phyloP scores from a whole-genome alignment of 2,888 invertebrate genomes.

The Ditylenchus weischeri region DNA sequence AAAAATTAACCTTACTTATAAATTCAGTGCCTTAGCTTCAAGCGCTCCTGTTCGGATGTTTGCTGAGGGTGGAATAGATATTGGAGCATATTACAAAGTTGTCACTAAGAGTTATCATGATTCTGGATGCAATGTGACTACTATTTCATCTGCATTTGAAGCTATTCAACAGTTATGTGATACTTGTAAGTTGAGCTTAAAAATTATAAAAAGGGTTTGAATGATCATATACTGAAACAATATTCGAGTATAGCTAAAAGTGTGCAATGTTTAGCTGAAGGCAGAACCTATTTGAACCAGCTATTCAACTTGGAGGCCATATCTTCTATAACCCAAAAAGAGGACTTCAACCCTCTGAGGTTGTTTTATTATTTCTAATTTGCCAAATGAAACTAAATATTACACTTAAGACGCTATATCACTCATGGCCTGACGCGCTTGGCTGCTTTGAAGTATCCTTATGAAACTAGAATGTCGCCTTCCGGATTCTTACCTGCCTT shows the following conservation, averaged over 20 bases:
- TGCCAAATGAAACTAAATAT: neutral
- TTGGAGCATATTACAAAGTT: neutral
- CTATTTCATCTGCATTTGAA: neutral
- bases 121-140: neutral
- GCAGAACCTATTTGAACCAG: too few species aligned
- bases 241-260: too few species aligned
- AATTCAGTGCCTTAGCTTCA: neutral
- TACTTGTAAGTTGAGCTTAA: neutral
- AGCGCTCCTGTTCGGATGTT: conserved; percentile 5
- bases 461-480: neutral
- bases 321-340: neutral
- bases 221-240: too few species aligned
- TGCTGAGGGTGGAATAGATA: neutral
- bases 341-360: neutral
- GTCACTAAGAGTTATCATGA: neutral
- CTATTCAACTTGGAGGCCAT: neutral
- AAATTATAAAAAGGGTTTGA: too few species aligned
- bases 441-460: conserved; percentile 2
- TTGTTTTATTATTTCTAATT: neutral
- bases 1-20: neutral
- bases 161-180: neutral
- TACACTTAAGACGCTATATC: neutral
- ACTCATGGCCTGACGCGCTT: neutral
- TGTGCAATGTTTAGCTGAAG: too few species aligned
- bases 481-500: neutral